Percentiles rank a stretch among this genome's conserved stretches.
Evolutionary conservation across 2,797 vertebrate species (phyloP).

Genomic region (Sus cebifrons): DNA sequence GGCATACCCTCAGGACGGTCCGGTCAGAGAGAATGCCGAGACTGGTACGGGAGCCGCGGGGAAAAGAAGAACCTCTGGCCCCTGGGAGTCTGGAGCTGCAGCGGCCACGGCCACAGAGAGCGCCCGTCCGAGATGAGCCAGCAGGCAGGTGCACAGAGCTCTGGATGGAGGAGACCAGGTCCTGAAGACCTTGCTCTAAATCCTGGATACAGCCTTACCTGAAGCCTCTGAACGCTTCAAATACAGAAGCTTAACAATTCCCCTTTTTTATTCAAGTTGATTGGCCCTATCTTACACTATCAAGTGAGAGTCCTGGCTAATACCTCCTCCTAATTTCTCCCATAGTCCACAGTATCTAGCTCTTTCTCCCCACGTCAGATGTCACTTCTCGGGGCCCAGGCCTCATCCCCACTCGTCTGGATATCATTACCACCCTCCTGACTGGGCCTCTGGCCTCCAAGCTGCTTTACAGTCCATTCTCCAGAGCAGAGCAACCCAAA

Average conservation of each 20-base stretch:
- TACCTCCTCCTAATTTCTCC: not conserved
- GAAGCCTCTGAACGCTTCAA: not conserved
- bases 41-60: accelerated
- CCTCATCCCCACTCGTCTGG: not conserved
- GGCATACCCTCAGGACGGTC: accelerated
- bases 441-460: not conserved
- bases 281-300: not conserved
- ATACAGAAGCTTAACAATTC: not conserved
- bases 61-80: not conserved
- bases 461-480: not conserved
- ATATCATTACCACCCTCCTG: not conserved
- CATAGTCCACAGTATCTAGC: too few species aligned
- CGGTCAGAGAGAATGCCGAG: not conserved
- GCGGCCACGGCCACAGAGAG: not conserved
- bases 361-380: not conserved
- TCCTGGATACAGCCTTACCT: not conserved
- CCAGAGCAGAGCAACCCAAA: not conserved
- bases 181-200: not conserved
- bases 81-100: not conserved
- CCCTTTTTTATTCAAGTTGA: not conserved
- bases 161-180: not conserved
- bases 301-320: not conserved
- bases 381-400: not conserved
- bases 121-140: accelerated
- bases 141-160: not conserved